Evolutionary conservation across 2,888 invertebrate genomes (phyloP).

Genomic region (Andrena haemorrhoa): DNA sequence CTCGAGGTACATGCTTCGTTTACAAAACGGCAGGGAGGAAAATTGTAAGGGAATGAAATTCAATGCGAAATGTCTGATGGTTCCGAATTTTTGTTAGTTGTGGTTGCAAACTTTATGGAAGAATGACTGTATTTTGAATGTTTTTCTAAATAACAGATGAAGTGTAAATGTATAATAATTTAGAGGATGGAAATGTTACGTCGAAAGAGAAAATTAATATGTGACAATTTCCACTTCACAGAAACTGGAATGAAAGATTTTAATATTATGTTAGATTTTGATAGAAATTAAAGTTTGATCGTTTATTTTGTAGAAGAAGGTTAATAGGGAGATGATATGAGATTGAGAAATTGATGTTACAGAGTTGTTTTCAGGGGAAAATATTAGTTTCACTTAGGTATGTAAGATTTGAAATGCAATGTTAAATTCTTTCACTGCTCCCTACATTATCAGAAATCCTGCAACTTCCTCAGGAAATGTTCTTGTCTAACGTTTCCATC

Average conservation of each 20-base stretch:
- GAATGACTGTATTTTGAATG: background rate
- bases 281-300: too few species aligned
- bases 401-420: background rate
- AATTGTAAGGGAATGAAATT: background rate
- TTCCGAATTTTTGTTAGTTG: too few species aligned
- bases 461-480: background rate
- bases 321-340: too few species aligned
- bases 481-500: background rate
- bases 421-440: background rate
- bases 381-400: too few species aligned
- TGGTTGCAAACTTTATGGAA: too few species aligned
- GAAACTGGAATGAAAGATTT: too few species aligned
- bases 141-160: background rate
- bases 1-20: background rate
- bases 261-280: too few species aligned
- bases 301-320: too few species aligned
- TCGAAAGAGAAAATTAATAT: background rate
- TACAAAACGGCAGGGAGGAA: background rate
- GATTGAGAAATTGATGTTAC: too few species aligned
- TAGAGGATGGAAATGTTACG: background rate
- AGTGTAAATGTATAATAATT: background rate
- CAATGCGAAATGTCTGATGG: background rate
- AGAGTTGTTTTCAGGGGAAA: too few species aligned
- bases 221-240: background rate
- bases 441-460: background rate